Conservation (phyloP, 2,888 invertebrate species). For the Eretmocerus hayati region DNA sequence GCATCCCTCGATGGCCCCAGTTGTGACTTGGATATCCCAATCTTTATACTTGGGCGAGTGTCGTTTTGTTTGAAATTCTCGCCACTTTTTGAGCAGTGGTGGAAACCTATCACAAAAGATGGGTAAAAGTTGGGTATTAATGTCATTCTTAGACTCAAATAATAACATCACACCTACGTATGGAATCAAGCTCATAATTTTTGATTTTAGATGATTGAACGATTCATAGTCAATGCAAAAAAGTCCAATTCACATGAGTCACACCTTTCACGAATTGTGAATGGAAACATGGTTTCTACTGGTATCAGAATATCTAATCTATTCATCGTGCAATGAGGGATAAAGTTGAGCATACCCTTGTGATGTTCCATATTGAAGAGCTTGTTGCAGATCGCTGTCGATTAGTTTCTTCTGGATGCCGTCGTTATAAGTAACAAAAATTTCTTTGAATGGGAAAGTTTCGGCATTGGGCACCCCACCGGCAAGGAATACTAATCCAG, state of each 20-base stretch:
- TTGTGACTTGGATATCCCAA: slow-evolving; percentile 59
- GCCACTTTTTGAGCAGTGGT: slow-evolving; percentile 54
- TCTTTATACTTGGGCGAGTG: slow-evolving; percentile 57
- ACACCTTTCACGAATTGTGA: no score
- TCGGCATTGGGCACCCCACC: slow-evolving; percentile 67
- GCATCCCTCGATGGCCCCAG: slow-evolving; percentile 70
- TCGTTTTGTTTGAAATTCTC: slow-evolving; percentile 54
- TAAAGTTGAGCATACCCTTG: background rate
- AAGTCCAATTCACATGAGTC: no score
- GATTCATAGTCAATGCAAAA: background rate
- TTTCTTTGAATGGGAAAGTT: slow-evolving; percentile 59
- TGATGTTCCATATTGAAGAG: background rate
- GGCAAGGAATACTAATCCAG: no score
- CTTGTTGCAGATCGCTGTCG: slow-evolving; percentile 49
- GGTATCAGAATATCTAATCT: background rate
- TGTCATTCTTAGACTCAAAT: background rate
- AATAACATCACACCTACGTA: background rate
- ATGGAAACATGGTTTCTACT: background rate
- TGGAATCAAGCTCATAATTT: background rate
- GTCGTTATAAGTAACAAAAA: slow-evolving; percentile 52
- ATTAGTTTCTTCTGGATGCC: slow-evolving; percentile 50
- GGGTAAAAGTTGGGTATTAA: background rate
- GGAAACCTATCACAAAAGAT: slow-evolving; percentile 51
- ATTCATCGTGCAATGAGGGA: background rate
- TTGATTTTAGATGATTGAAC: no score